Percentiles rank a stretch among this genome's conserved stretches.
These are phyloP conservation scores for Xanthostigma xanthostigma DNA, from an alignment of 2,888 invertebrate species.

Conservation along the genomic window DNA sequence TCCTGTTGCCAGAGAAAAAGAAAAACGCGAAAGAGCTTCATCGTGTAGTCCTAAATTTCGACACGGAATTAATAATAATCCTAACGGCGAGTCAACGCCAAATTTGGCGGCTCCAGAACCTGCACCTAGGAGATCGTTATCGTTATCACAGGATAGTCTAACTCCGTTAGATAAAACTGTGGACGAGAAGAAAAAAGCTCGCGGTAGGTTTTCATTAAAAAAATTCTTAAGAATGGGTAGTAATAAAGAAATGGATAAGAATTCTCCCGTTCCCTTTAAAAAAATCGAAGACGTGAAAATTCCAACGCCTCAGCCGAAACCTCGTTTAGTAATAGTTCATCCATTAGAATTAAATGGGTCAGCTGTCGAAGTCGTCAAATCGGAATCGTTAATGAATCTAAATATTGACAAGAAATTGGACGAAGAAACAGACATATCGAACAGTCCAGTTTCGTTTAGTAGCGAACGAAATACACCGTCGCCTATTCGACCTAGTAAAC, in stretches of 20 bases:
- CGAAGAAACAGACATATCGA: not conserved
- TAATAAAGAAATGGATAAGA: constrained; percentile 51
- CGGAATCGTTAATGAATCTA: not conserved
- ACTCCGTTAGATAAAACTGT: constrained; percentile 26
- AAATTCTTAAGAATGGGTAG: constrained; percentile 69
- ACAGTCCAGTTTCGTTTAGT: constrained; percentile 15
- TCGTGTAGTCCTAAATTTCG: constrained; percentile 46
- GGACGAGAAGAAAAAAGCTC: constrained; percentile 40
- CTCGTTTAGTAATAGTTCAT: constrained; percentile 73
- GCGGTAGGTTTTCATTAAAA: constrained; percentile 63
- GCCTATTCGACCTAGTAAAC: constrained; percentile 40
- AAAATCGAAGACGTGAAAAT: constrained; percentile 40
- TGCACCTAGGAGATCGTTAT: constrained; percentile 51
- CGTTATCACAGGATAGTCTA: constrained; percentile 61
- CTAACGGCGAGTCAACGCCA: constrained; percentile 10
- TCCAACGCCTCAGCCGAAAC: constrained; percentile 47
- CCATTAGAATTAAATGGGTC: constrained; percentile 73
- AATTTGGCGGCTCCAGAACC: constrained; percentile 37
- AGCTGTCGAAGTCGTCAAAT: constrained; percentile 57
- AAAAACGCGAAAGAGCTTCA: constrained; percentile 54
- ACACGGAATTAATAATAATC: constrained; percentile 28
- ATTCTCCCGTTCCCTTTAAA: constrained; percentile 30
- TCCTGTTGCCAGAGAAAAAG: constrained; percentile 57
- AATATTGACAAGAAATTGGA: not conserved
- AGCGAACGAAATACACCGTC: constrained; percentile 1